Evolutionary conservation across 2,113 vertebrate genomes (phyloP), one percentile per base, ranked within the genome.

Genomic region (Cisticola juncidis): DNA sequence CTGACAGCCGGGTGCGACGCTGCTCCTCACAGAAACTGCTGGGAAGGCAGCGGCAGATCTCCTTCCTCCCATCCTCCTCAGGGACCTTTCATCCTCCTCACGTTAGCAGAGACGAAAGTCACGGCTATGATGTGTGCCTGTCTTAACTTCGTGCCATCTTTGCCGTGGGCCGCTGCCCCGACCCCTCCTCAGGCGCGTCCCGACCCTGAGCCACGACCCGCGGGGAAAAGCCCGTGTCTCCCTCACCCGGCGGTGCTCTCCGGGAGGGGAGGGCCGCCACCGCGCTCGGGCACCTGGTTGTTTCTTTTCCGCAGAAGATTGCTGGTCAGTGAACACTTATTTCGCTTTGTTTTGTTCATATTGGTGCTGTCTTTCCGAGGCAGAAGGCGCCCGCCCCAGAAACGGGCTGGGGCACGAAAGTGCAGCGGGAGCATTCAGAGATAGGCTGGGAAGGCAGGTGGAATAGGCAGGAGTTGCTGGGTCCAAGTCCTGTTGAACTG

Each of bases 171-270:
- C 4, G 25, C 70, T 48, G 44, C 7, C 14, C 33, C 4, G 3
- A 6, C 14, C 11, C 7, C 28, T 51, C 25, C 36, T 5, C 26
- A 36, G 22, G 12, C 0, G 4, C 4, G 45, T 10, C 26, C 38
- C 1, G 0, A 11, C 20, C 35, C 54, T 6, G 3, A 15, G 21
- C 15, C 42, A 11, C 33, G 28, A 6, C 12, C 48, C 25, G 12
- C 25, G 33, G 40, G 57, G 57, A 9, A 35, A 24, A 48, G 68
- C 9, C 47, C 38, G 5, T 5, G 14, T 8, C 51, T 11, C 61
- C 69, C 24, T 3, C 68, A 4, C 1, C 22, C 2, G 0, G n/a
- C 8, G 0, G 24, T 10, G 57, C 25, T 36, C 11, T 2, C 20
- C 19, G 5, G 4, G 25, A 11, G 24, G 11, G 12, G 11, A 35